Evolutionary conservation across 2,113 vertebrate genomes (phyloP).

Genomic region (Brachypteracias leptosomus): DNA sequence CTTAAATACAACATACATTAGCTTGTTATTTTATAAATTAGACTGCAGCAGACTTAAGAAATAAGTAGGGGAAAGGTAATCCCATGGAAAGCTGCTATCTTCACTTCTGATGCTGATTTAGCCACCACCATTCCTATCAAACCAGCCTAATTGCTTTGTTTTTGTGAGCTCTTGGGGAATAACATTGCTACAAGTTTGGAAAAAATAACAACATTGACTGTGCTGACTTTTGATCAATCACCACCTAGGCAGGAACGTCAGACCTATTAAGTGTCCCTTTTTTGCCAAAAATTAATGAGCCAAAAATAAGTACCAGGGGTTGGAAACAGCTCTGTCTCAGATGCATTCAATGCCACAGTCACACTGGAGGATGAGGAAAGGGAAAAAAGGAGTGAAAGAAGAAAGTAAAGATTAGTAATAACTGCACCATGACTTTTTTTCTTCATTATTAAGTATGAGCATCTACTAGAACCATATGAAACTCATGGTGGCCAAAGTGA

Average conservation of each 20-base stretch:
- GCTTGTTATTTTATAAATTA: background rate
- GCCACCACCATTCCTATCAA: background rate
- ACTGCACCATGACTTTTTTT: background rate
- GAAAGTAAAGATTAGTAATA: background rate
- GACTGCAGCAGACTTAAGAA: background rate
- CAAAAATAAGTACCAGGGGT: constrained; percentile 28
- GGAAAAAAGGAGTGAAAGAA: background rate
- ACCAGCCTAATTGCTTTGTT: background rate
- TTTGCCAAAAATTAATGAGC: constrained; percentile 42
- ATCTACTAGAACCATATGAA: background rate
- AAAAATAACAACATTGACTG: constrained; percentile 2
- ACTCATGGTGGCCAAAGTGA: background rate
- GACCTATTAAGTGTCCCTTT: background rate
- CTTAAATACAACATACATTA: background rate
- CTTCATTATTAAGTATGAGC: background rate
- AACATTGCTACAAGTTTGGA: background rate
- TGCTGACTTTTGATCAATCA: constrained; percentile 47
- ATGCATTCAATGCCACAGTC: background rate
- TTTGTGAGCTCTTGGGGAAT: constrained; percentile 31
- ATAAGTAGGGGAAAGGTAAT: background rate
- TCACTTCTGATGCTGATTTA: background rate
- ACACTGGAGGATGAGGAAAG: background rate
- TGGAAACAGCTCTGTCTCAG: constrained; percentile 26
- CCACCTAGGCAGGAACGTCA: background rate
- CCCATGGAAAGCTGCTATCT: background rate